Percentiles rank a stretch among this genome's conserved stretches.
Evolutionary conservation across 2,113 vertebrate species (phyloP).

Genomic region (Natator depressus): DNA sequence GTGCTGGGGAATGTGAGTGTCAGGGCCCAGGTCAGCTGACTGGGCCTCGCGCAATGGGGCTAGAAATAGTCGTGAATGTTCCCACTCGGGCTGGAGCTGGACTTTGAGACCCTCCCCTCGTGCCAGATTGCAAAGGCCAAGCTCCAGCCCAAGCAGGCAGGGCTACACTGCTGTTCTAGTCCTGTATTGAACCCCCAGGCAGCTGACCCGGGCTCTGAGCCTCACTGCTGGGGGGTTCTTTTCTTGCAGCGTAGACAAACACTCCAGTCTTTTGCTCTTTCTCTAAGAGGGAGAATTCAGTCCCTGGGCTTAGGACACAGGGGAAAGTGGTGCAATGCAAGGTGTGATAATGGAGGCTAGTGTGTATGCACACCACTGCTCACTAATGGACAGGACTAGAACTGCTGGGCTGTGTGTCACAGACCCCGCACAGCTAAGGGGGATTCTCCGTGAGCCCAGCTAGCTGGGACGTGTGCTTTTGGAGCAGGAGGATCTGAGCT

Average conservation of each 20-base stretch:
- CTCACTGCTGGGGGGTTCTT: no score
- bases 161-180: no score
- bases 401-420: neutral
- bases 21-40: neutral
- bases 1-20: neutral
- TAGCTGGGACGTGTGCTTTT: neutral
- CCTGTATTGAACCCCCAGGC: no score
- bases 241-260: neutral
- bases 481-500: neutral
- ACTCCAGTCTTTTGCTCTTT: neutral
- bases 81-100: neutral
- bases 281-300: neutral
- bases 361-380: neutral
- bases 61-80: neutral
- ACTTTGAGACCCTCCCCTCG: no score
- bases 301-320: neutral
- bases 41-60: no score
- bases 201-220: no score
- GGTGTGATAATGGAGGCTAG: neutral
- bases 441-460: no score
- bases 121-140: no score
- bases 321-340: neutral
- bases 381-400: neutral
- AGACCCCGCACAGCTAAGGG: neutral
- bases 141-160: no score